Evolutionary conservation across 2,888 invertebrate genomes (phyloP).

Genomic region (Choreutis nemorana): DNA sequence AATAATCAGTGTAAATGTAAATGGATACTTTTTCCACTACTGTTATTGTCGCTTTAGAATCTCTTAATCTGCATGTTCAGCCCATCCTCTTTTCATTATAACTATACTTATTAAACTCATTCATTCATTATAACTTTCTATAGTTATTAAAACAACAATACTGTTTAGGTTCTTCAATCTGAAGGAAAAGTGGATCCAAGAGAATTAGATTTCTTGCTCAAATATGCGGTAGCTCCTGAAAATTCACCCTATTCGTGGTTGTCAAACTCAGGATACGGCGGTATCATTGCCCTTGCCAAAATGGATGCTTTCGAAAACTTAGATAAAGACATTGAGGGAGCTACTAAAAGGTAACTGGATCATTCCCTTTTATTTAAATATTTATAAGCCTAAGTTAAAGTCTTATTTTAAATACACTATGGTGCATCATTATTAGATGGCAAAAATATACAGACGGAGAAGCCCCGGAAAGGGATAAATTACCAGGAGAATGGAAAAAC

Average conservation of each 20-base stretch:
- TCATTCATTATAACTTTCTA: too few relatives aligned
- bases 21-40: too few relatives aligned
- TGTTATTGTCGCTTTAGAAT: too few relatives aligned
- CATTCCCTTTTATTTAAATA: constrained; percentile 1
- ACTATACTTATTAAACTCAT: too few relatives aligned
- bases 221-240: constrained; percentile 81
- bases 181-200: constrained; percentile 72
- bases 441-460: constrained; percentile 92
- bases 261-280: constrained; percentile 81
- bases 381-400: constrained; percentile 1
- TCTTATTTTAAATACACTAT: neutral
- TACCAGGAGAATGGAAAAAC: constrained; percentile 96
- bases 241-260: constrained; percentile 85
- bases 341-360: constrained; percentile 74
- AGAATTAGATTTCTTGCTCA: constrained; percentile 87
- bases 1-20: too few relatives aligned
- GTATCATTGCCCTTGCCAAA: constrained; percentile 77
- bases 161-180: constrained; percentile 48
- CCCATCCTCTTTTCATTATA: too few relatives aligned
- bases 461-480: constrained; percentile 90
- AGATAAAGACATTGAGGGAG: constrained; percentile 91
- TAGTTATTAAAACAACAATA: too few relatives aligned
- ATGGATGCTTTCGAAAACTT: constrained; percentile 84
- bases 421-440: constrained; percentile 69
- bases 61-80: too few relatives aligned